These are phyloP conservation scores for Hirtodrosophila duncani DNA, from an alignment of 2,888 invertebrate species.

Conservation along the genomic window DNA sequence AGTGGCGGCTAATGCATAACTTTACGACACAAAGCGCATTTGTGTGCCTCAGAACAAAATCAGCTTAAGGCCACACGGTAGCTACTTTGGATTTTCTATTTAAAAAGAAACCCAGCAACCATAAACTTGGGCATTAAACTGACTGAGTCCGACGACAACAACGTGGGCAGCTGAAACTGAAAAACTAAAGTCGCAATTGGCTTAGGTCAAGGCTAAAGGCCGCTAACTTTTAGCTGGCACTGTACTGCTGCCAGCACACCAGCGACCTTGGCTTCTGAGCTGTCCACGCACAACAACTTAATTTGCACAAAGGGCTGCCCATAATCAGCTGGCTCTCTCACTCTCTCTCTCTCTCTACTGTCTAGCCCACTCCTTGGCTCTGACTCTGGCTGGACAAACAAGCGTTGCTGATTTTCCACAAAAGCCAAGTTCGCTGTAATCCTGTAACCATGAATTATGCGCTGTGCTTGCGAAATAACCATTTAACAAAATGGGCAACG, in stretches of 20 bases:
- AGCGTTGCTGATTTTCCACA: conserved; percentile 68
- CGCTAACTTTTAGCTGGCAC: conserved; percentile 19
- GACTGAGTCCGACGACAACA: conserved; percentile 6
- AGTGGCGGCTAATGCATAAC: conserved; percentile 54
- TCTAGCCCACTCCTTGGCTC: conserved; percentile 14
- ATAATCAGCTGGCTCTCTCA: conserved; percentile 41
- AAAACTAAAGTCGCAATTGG: conserved; percentile 28
- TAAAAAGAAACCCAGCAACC: conserved; percentile 42
- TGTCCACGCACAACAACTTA: conserved; percentile 63
- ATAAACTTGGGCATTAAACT: conserved; percentile 64
- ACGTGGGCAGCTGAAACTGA: conserved; percentile 49
- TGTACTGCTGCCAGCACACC: conserved; percentile 23
- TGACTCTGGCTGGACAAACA: conserved; percentile 34
- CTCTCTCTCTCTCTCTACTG: conserved; percentile 3
- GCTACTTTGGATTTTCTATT: conserved; percentile 56
- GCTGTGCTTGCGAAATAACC: conserved; percentile 42
- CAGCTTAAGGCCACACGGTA: conserved; percentile 64
- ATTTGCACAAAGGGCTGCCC: conserved; percentile 51
- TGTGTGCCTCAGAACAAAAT: conserved; percentile 63
- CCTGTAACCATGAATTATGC: conserved; percentile 69
- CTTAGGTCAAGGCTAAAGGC: conserved; percentile 56
- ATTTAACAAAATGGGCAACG: conserved; percentile 58
- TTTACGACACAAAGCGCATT: conserved; percentile 69
- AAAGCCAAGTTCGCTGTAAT: conserved; percentile 52
- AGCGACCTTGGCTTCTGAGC: conserved; percentile 51